Conservation (phyloP, 2,113 vertebrate genomes). For the Cyprinus carpio region DNA sequence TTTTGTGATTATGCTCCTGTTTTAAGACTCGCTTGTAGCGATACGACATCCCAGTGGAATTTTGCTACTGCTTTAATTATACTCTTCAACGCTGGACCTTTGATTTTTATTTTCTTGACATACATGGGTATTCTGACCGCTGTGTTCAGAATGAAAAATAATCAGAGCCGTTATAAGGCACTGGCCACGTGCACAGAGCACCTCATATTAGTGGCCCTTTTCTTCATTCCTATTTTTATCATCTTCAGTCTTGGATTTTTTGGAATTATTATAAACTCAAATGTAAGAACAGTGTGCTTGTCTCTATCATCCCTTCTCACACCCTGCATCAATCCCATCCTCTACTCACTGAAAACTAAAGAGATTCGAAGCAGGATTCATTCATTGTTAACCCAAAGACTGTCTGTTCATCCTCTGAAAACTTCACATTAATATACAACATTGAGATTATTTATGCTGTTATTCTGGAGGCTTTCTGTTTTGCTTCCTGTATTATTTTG, state of each 20-base stretch:
- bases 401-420: conserved; percentile 10
- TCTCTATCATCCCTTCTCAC: conserved; percentile 69
- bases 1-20: conserved; percentile 65
- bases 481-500: background rate
- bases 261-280: conserved; percentile 44
- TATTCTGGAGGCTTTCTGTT: background rate
- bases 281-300: conserved; percentile 61
- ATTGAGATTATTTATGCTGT: background rate
- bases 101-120: conserved; percentile 62
- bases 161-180: conserved; percentile 59
- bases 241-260: conserved; percentile 55
- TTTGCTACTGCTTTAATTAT: background rate
- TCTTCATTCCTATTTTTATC: conserved; percentile 62
- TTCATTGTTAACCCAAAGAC: conserved; percentile 35
- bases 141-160: conserved; percentile 69
- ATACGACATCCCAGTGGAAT: conserved; percentile 64
- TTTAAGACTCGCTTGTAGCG: conserved; percentile 68
- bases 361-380: conserved; percentile 61
- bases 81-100: conserved; percentile 24
- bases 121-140: conserved; percentile 66
- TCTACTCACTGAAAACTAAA: conserved; percentile 73
- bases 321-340: conserved; percentile 70
- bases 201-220: conserved; percentile 67
- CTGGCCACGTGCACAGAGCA: conserved; percentile 71
- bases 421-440: background rate